Evolutionary conservation across 2,113 vertebrate species (phyloP).

Genomic region (Saiga tatarica): DNA sequence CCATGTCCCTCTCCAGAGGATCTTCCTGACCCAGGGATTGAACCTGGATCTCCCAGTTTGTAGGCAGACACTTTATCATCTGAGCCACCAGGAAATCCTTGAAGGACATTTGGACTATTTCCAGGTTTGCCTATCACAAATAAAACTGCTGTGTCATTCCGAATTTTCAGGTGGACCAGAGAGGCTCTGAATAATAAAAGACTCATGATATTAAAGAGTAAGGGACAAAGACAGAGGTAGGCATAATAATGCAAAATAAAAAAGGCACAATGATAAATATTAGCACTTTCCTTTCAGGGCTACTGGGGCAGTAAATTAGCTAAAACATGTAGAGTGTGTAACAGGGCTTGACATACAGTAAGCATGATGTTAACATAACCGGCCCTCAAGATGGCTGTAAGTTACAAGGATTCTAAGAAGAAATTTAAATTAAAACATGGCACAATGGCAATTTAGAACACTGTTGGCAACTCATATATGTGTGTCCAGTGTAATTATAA

Average conservation of each 20-base stretch:
- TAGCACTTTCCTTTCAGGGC: background rate
- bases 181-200: background rate
- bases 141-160: background rate
- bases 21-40: background rate
- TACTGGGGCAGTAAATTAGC: background rate
- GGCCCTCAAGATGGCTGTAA: background rate
- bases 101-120: background rate
- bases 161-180: background rate
- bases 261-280: background rate
- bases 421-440: background rate
- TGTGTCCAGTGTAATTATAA: background rate
- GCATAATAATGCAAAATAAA: background rate
- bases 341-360: background rate
- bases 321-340: background rate
- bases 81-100: background rate
- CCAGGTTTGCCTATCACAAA: background rate
- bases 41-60: background rate
- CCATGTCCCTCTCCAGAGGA: background rate
- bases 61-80: background rate
- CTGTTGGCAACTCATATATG: no score
- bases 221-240: background rate
- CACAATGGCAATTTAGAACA: background rate
- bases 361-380: background rate
- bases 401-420: background rate
- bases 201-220: background rate